phyloP scores from a whole-genome alignment of 2,888 invertebrate species.

The Volucella inflata region DNA sequence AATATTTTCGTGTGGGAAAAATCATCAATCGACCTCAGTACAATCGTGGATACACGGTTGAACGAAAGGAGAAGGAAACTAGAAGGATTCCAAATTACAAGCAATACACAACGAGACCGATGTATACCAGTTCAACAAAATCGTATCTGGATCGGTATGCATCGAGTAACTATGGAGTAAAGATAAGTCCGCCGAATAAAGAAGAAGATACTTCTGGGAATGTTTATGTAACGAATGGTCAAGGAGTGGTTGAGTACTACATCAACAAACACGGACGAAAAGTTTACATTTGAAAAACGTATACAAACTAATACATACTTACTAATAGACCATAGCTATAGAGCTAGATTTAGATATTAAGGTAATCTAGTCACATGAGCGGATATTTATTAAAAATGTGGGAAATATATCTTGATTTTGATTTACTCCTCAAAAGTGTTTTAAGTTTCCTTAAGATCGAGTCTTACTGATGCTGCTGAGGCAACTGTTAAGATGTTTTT shows the following conservation, averaged over 20 bases:
- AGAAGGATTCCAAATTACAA: constrained; percentile 70
- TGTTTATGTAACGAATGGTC: constrained; percentile 81
- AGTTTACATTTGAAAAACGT: constrained; percentile 78
- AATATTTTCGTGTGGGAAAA: constrained; percentile 79
- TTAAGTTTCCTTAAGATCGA: too few species aligned
- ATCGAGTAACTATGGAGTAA: constrained; percentile 48
- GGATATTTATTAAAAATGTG: constrained; percentile 31
- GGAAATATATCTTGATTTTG: not conserved
- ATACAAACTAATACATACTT: not conserved
- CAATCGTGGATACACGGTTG: constrained; percentile 76
- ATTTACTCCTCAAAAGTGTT: not conserved
- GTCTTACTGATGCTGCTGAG: too few species aligned
- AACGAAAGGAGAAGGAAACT: constrained; percentile 63
- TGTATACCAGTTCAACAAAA: not conserved
- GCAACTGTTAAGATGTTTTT: too few species aligned
- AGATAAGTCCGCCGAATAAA: constrained; percentile 53
- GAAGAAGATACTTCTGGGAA: constrained; percentile 79
- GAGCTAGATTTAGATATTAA: not conserved
- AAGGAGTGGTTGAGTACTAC: constrained; percentile 82
- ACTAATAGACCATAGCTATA: not conserved
- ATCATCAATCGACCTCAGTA: constrained; percentile 80
- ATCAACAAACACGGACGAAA: constrained; percentile 81
- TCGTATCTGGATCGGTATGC: constrained; percentile 43
- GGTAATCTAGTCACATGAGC: constrained; percentile 32
- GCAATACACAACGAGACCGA: constrained; percentile 52